Evolutionary conservation across 2,113 vertebrate genomes (phyloP).

Genomic region (Dolichotis patagonum): DNA sequence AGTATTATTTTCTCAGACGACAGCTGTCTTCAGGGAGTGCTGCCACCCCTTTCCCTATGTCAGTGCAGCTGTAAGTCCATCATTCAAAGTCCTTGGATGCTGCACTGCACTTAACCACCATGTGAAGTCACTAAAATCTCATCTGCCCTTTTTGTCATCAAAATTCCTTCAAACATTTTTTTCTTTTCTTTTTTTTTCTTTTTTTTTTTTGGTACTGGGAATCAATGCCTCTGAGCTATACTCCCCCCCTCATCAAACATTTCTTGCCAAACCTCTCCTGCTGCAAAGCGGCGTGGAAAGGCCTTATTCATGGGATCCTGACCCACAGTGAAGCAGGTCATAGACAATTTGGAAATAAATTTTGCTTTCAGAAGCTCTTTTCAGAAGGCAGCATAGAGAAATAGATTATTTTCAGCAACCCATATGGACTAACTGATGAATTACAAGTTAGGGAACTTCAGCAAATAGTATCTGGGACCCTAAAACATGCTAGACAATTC

Average conservation of each 20-base stretch:
- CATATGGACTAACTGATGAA: neutral
- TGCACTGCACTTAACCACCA: neutral
- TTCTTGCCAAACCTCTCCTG: neutral
- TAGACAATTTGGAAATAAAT: neutral
- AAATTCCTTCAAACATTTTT: neutral
- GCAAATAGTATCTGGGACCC: neutral
- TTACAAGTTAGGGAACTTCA: neutral
- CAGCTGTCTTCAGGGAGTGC: neutral
- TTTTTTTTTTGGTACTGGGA: too few relatives aligned
- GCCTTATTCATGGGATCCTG: neutral
- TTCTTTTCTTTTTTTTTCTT: too few relatives aligned
- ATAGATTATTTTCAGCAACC: conserved; percentile 20
- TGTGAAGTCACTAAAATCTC: neutral
- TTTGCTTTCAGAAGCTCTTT: conserved; percentile 5
- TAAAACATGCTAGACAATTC: neutral
- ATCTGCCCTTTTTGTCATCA: neutral
- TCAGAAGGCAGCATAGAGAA: neutral
- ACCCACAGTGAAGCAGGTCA: neutral
- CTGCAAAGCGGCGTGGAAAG: too few relatives aligned
- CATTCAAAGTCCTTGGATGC: neutral
- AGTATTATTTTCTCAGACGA: neutral
- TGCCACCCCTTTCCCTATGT: neutral
- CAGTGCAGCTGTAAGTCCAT: neutral
- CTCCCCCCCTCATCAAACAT: neutral
- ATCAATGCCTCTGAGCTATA: too few relatives aligned